These are phyloP conservation scores for Gryon sp. DNA, from an alignment of 1,140 invertebrate species.

Conservation along the genomic window DNA sequence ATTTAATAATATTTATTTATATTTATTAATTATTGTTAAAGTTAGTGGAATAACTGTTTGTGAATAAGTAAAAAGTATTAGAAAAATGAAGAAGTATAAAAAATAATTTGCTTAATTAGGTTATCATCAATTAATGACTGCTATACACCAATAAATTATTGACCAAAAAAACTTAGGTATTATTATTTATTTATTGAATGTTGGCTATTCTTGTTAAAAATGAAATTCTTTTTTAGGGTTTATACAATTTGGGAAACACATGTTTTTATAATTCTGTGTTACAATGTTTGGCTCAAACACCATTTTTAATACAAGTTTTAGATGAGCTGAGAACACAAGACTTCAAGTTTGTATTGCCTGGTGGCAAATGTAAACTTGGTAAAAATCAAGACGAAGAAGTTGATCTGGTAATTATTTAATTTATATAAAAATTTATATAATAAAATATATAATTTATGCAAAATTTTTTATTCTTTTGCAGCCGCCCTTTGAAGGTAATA, in stretches of 20 bases:
- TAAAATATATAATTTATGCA: conserved; percentile 12
- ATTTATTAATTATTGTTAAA: too few species aligned
- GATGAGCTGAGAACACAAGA: conserved; percentile 85
- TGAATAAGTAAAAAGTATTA: too few species aligned
- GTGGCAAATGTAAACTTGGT: conserved; percentile 81
- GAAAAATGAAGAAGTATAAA: too few species aligned
- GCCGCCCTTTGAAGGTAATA: conserved; percentile 83
- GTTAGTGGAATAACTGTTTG: too few species aligned
- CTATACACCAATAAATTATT: too few species aligned
- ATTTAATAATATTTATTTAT: too few species aligned
- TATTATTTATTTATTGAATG: too few species aligned
- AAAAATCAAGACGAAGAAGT: conserved; percentile 75
- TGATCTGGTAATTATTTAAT: conserved; percentile 69
- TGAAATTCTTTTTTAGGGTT: conserved; percentile 83
- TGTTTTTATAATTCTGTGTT: conserved; percentile 98
- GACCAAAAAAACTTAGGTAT: too few species aligned
- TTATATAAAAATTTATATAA: conserved; percentile 3
- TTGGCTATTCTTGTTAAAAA: too few species aligned
- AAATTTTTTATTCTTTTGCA: conserved; percentile 64
- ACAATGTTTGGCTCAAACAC: conserved; percentile 93
- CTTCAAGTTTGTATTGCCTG: conserved; percentile 85
- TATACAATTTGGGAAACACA: conserved; percentile 95
- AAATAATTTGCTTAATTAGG: too few species aligned
- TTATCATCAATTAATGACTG: too few species aligned
- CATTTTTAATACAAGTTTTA: conserved; percentile 87